Conservation (phyloP, 2,113 vertebrate species). For the Oncorhynchus masou region DNA sequence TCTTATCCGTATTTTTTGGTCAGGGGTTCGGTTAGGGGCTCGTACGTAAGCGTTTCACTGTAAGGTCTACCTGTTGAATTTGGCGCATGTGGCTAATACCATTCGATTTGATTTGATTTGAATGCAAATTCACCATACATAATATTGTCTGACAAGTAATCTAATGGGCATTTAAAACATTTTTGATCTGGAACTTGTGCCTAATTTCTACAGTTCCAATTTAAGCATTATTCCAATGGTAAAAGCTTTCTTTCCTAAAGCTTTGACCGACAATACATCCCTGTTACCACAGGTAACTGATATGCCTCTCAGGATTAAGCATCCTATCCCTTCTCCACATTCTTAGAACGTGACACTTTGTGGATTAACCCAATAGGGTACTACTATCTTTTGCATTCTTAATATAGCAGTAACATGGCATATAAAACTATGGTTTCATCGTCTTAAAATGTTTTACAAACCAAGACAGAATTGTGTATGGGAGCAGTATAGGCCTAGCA, state of each 20-base stretch:
- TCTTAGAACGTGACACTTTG: constrained; percentile 52
- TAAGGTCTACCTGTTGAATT: no score
- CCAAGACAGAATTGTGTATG: constrained; percentile 9
- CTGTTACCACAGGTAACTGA: constrained; percentile 60
- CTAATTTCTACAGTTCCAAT: background rate
- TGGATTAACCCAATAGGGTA: constrained; percentile 49
- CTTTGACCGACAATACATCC: constrained; percentile 64
- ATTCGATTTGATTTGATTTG: no score
- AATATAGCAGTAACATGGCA: constrained; percentile 46
- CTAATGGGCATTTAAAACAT: background rate
- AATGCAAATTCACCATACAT: no score
- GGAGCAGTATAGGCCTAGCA: background rate
- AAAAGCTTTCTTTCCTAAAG: constrained; percentile 48
- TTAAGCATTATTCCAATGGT: background rate
- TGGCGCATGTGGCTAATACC: no score
- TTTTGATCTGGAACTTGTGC: background rate
- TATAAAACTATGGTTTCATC: background rate
- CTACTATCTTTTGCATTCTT: constrained; percentile 57
- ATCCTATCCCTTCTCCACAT: constrained; percentile 46
- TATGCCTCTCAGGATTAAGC: constrained; percentile 66
- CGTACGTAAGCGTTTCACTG: no score
- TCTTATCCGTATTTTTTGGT: no score
- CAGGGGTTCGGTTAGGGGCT: no score
- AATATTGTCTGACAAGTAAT: background rate
- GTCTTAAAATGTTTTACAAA: background rate